These are phyloP conservation scores for Drosophila neonasuta DNA, from an alignment of 2,888 invertebrate genomes.

Conservation along the genomic window DNA sequence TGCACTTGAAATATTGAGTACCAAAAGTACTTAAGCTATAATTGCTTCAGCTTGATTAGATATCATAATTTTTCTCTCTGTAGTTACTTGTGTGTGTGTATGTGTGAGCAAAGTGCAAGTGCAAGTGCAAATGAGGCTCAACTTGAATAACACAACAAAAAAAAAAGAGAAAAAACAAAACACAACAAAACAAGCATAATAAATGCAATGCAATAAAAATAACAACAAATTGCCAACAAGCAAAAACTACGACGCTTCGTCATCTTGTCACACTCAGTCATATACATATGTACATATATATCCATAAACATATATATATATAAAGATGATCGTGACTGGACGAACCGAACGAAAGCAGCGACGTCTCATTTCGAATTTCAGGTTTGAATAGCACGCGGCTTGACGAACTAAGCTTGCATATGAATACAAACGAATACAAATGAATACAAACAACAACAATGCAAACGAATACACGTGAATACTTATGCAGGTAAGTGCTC, in stretches of 20 bases:
- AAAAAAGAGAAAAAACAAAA: conserved; percentile 31
- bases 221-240: conserved; percentile 45
- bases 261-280: conserved; percentile 50
- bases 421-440: conserved; percentile 19
- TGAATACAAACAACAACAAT: conserved; percentile 15
- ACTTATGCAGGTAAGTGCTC: not conserved
- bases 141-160: conserved; percentile 35
- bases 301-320: conserved; percentile 8
- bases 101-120: conserved; percentile 1
- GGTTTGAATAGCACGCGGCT: conserved; percentile 68
- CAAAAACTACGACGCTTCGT: conserved; percentile 55
- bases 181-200: conserved; percentile 41
- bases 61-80: not conserved
- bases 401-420: conserved; percentile 13
- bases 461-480: conserved; percentile 9
- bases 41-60: conserved; percentile 1
- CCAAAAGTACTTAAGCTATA: not conserved
- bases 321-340: conserved; percentile 60
- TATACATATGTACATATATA: conserved; percentile 1
- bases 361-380: conserved; percentile 57
- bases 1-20: not conserved
- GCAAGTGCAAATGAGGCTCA: conserved; percentile 15
- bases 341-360: conserved; percentile 27
- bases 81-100: conserved; percentile 3
- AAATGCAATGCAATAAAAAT: conserved; percentile 36